Evolutionary conservation across 2,888 invertebrate species (phyloP), one percentile per base, ranked within the genome.

Genomic region (Automeris io): DNA sequence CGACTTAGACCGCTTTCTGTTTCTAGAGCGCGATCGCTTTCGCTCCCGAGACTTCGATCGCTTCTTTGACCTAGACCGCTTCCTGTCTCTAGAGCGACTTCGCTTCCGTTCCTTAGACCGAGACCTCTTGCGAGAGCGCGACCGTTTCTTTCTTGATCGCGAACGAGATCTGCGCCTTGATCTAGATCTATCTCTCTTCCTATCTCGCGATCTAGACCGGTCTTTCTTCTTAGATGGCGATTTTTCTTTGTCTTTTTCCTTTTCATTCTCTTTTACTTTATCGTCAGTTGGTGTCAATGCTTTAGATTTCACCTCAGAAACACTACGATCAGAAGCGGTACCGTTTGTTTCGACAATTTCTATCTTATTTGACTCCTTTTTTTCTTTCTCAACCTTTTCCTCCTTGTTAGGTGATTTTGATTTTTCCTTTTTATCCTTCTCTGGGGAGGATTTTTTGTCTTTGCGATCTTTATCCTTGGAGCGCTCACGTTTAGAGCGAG

Each of bases 161-260:
- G 90, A 90, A 18, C 89, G 78, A n/a, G 90, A 90, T 12, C 90
- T 70, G 60, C 91, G 89, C 37, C 88, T 87, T 24, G 91, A 91
- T 1, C 91, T 82, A 0, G 92, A 86, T 2, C 87, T 66, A 9
- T 86, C 85, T 2, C 80, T 71, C 37, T 83, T 83, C 29, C 69
- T 77, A 6, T 87, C 87, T 38, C 76, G 73, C 3, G 87, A 86
- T n/a, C 66, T 69, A 2, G 85, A 85, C 2, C 80, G 62, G 8
- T 88, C 88, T 45, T 72, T 78, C 46, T 88, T 88, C 55, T 74
- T 82, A 2, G 74, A 65, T 0, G 79, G 73, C 5, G 83, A 75
- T 33, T 65, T 58, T 6, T 77, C 78, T 43, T 70, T 75, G 2
- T 76, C 76, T 42, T 72, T 74, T 3, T 59, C 52, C 35, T 64